Evolutionary conservation across 1,140 invertebrate species (phyloP).

Genomic region (Ips nitidus): DNA sequence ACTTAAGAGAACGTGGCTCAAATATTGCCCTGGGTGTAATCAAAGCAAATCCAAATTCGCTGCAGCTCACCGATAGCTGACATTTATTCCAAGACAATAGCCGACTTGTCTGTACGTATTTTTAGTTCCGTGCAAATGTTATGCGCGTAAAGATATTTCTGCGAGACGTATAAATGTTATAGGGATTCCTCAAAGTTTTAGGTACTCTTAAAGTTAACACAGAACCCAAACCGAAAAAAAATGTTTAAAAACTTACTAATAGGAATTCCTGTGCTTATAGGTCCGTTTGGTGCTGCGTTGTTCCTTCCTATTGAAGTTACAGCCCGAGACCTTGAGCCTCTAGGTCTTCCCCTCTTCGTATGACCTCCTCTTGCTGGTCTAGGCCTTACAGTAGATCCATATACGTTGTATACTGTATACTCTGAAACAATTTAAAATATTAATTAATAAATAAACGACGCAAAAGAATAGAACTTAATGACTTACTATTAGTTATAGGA

Average conservation of each 20-base stretch:
- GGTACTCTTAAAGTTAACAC: too few species aligned
- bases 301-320: constrained; percentile 15
- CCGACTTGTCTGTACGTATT: too few species aligned
- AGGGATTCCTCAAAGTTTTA: too few species aligned
- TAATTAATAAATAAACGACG: not conserved
- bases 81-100: too few species aligned
- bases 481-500: constrained; percentile 43
- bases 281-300: constrained; percentile 13
- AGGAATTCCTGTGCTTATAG: not conserved
- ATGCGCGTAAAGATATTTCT: too few species aligned
- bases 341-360: constrained; percentile 66
- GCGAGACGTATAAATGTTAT: too few species aligned
- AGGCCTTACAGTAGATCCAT: constrained; percentile 51
- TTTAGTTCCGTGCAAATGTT: too few species aligned
- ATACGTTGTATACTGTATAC: constrained; percentile 48
- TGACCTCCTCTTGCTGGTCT: constrained; percentile 60
- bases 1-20: too few species aligned
- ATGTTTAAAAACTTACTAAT: constrained; percentile 13
- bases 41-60: too few species aligned
- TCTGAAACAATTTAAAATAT: constrained; percentile 36
- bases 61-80: too few species aligned
- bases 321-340: constrained; percentile 61
- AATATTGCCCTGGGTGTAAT: too few species aligned
- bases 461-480: not conserved
- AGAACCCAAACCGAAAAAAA: not conserved